Evolutionary conservation across 2,113 vertebrate genomes (phyloP), one percentile per base, ranked within the genome.

Genomic region (Sardina pilchardus): DNA sequence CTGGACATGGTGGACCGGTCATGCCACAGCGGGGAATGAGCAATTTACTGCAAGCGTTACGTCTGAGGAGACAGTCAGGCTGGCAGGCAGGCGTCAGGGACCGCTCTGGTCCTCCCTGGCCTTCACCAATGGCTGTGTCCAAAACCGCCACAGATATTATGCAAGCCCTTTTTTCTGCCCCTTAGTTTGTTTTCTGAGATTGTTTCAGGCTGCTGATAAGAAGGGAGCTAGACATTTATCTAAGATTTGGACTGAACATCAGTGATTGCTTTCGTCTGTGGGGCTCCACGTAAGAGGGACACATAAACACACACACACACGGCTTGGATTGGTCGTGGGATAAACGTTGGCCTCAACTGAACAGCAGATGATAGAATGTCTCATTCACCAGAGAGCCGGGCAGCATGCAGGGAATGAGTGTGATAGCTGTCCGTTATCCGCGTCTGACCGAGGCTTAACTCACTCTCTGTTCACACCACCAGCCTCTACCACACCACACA

Each of bases 131-230:
- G 26, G 26, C 34, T 71, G 67, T 14, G 16, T 30, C 26, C 9
- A 30, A 75, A 75, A 75, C 67, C 81, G 56, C 30, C 63, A 24
- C 9, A 48, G 12, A 87, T 56, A 85, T 88, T 82, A 83, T 84
- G 78, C 84, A 88, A 89, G 36, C 16, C 24, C 56, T n/a, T 63
- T 24, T 63, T 26, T 63, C n/a, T 19, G 59, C 59, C n/a, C 59
- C 24, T 24, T n/a, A 63, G 56, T 63, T 63, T 17, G 16, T 21
- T 63, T 63, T 63, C 56, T 63, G 56, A n/a, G 24, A 63, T 24
- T 7, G 21, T 63, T 24, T 24, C 56, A 63, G 56, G 24, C 26
- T 9, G 0, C n/a, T 9, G n/a, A 71, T 30, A 7, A 71, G n/a
- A 7, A 71, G n/a, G 26, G 14, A 71, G 7, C 26, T 12, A 24